These are phyloP conservation scores for Oryctes rhinoceros DNA, from an alignment of 1,140 invertebrate genomes.

Conservation along the genomic window DNA sequence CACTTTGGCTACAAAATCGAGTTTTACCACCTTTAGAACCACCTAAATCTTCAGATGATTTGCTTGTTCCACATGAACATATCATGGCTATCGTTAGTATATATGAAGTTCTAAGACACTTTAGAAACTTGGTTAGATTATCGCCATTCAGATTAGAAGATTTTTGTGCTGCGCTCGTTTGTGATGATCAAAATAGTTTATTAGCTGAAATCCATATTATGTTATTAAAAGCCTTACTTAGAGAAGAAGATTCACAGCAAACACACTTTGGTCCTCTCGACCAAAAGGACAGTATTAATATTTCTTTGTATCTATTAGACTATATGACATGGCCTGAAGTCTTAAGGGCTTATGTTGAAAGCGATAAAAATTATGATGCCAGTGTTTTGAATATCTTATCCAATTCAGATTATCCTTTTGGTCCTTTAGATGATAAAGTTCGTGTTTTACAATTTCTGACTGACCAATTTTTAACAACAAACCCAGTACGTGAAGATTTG, in stretches of 20 bases:
- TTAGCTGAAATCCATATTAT: conserved; percentile 93
- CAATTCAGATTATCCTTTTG: conserved; percentile 89
- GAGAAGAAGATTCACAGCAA: conserved; percentile 94
- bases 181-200: conserved; percentile 90
- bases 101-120: conserved; percentile 94
- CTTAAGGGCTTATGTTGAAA: conserved; percentile 87
- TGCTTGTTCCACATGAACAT: conserved; percentile 80
- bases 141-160: conserved; percentile 97
- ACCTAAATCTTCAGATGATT: conserved; percentile 90
- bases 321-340: conserved; percentile 95
- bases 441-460: conserved; percentile 90
- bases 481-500: conserved; percentile 91
- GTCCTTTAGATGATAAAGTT: conserved; percentile 81
- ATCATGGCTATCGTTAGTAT: conserved; percentile 84
- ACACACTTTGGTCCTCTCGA: conserved; percentile 95
- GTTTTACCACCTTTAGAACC: conserved; percentile 80
- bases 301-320: conserved; percentile 91
- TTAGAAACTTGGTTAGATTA: conserved; percentile 86
- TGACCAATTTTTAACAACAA: conserved; percentile 94
- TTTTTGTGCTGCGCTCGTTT: conserved; percentile 90
- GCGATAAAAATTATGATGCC: conserved; percentile 82
- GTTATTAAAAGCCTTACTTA: conserved; percentile 87
- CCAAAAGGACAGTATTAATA: conserved; percentile 96
- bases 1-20: conserved; percentile 83
- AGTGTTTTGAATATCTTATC: conserved; percentile 74